phyloP scores from a whole-genome alignment of 2,888 invertebrate genomes.

The Steromphala cineraria region DNA sequence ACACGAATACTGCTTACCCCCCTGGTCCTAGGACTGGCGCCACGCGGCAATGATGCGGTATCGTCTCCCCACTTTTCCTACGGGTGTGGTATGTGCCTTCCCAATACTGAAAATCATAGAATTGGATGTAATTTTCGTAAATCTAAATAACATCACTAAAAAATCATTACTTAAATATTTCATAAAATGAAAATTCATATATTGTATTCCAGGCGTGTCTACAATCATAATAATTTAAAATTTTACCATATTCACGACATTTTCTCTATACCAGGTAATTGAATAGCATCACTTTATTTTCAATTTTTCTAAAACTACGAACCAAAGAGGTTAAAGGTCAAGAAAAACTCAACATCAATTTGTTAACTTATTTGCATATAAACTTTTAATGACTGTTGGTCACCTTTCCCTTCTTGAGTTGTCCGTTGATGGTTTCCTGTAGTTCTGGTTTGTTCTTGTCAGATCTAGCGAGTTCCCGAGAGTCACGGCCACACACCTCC shows the following conservation, averaged over 20 bases:
- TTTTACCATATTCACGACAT: too few relatives aligned
- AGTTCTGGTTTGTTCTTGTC: conserved; percentile 76
- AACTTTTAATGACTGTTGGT: not conserved
- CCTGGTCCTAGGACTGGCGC: conserved; percentile 79
- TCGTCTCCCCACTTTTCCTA: conserved; percentile 86
- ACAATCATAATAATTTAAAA: too few relatives aligned
- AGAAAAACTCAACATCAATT: not conserved
- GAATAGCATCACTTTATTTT: too few relatives aligned
- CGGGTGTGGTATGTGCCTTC: conserved; percentile 85
- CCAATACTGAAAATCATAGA: conserved; percentile 80
- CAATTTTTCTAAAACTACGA: too few relatives aligned
- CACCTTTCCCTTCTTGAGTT: conserved; percentile 75
- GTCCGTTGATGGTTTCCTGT: conserved; percentile 71
- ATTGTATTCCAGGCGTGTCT: too few relatives aligned
- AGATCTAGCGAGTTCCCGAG: conserved; percentile 79
- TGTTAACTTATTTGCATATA: not conserved
- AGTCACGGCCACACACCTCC: conserved; percentile 80
- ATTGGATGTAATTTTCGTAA: not conserved
- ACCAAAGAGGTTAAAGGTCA: too few relatives aligned
- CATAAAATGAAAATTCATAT: too few relatives aligned
- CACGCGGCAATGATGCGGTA: conserved; percentile 86
- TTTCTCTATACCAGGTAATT: too few relatives aligned
- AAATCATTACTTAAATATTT: too few relatives aligned
- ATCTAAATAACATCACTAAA: too few relatives aligned
- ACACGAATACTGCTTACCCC: not conserved